These are phyloP conservation scores for Lophius americanus DNA, from an alignment of 2,797 vertebrate genomes.

Conservation along the genomic window DNA sequence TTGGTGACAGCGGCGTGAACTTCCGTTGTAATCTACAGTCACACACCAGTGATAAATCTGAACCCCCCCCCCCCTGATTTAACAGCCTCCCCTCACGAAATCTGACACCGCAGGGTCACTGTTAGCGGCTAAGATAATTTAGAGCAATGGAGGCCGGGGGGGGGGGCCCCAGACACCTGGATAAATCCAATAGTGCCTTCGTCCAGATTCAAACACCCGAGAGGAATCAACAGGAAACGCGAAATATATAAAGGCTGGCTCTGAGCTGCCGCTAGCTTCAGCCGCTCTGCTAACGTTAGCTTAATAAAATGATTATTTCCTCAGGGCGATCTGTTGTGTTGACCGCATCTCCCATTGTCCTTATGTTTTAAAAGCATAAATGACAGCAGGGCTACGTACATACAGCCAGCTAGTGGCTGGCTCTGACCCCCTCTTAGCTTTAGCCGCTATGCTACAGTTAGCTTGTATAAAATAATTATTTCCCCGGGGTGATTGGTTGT, in stretches of 20 bases:
- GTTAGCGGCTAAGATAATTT: constrained; percentile 52
- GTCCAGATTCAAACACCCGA: constrained; percentile 22
- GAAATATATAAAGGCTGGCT: background rate
- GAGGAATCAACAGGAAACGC: constrained; percentile 2
- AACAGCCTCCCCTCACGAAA: constrained; percentile 49
- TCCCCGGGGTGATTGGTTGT: no score
- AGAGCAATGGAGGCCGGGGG: constrained; percentile 25
- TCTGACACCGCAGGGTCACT: constrained; percentile 56
- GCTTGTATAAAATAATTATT: no score
- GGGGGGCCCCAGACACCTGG: constrained; percentile 28
- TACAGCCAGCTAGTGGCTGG: no score
- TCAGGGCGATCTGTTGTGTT: no score
- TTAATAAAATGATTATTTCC: no score
- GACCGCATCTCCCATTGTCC: no score
- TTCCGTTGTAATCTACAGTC: constrained; percentile 68
- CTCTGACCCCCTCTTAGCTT: no score
- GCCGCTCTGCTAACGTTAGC: no score
- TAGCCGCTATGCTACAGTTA: no score
- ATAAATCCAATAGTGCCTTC: constrained; percentile 42
- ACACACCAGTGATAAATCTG: constrained; percentile 69
- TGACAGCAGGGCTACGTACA: no score
- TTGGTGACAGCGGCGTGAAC: constrained; percentile 56
- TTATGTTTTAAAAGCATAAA: no score
- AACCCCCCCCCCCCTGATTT: constrained; percentile 43
- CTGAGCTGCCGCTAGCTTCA: no score